Percentiles rank a stretch among this genome's conserved stretches.
Evolutionary conservation across 37 sponge, comb jelly and placozoan species (phyloP).

Genomic region (Tethya wilhelma): DNA sequence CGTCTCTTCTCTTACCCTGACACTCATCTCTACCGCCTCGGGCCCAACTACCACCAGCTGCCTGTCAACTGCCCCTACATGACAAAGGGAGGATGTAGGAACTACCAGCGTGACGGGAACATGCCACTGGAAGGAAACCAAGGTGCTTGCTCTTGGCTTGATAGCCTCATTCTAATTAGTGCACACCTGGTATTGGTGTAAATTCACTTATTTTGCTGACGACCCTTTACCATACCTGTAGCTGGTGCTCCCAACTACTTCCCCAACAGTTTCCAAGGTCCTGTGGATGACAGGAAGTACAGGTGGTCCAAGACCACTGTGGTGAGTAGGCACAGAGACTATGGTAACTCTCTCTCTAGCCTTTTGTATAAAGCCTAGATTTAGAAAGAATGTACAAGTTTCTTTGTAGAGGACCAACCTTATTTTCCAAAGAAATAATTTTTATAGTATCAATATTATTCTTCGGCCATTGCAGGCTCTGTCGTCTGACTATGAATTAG

Average conservation of each 20-base stretch:
- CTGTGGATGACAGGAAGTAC: slow-evolving; percentile 49
- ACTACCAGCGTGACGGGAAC: slow-evolving; percentile 86
- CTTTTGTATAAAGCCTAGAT: no score
- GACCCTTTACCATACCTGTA: not conserved
- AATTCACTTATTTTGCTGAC: not conserved
- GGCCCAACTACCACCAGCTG: slow-evolving; percentile 85
- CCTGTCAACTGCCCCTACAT: slow-evolving; percentile 81
- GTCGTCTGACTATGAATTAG: no score
- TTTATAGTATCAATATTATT: no score
- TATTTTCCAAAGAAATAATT: no score
- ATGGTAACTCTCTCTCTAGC: no score
- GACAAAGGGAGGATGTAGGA: slow-evolving; percentile 24
- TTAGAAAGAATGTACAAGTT: no score
- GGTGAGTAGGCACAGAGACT: no score
- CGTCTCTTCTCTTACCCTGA: slow-evolving; percentile 90
- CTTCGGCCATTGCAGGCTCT: no score
- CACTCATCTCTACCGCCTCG: slow-evolving; percentile 90
- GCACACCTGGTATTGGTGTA: not conserved
- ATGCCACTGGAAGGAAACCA: slow-evolving; percentile 82
- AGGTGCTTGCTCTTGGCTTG: no score
- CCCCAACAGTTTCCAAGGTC: slow-evolving; percentile 90
- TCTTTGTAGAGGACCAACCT: no score
- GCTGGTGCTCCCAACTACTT: slow-evolving; percentile 89
- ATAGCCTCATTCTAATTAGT: no score
- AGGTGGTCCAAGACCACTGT: not conserved